phyloP scores from a whole-genome alignment of 2,797 vertebrate genomes.

The Siniperca obscura region DNA sequence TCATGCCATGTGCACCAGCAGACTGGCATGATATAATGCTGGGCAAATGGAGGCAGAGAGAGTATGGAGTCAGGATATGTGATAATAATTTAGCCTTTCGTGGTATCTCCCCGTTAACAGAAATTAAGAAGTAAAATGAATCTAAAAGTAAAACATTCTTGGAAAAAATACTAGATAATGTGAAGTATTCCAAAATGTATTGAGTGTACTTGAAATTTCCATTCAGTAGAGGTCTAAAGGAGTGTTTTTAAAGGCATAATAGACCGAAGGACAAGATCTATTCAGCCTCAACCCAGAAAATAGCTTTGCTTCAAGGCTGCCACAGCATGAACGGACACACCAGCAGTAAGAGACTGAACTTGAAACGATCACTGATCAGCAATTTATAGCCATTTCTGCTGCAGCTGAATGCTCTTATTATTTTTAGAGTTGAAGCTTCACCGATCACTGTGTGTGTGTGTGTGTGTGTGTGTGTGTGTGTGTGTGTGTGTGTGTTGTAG shows the following conservation, averaged over 20 bases:
- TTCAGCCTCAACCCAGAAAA: background rate
- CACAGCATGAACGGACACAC: background rate
- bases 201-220: slow-evolving; percentile 5
- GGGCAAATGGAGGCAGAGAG: slow-evolving; percentile 26
- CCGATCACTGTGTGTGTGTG: background rate
- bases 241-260: slow-evolving; percentile 8
- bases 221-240: background rate
- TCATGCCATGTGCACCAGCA: slow-evolving; percentile 9
- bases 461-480: background rate
- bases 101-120: slow-evolving; percentile 7
- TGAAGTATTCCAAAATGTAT: background rate
- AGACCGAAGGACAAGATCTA: background rate
- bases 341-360: background rate
- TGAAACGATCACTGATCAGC: slow-evolving; percentile 21
- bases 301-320: slow-evolving; percentile 2
- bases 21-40: background rate
- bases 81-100: slow-evolving; percentile 12
- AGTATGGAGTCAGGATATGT: slow-evolving; percentile 7
- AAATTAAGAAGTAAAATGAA: slow-evolving; percentile 3
- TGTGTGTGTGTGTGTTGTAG: background rate
- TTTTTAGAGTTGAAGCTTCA: slow-evolving; percentile 4
- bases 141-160: slow-evolving; percentile 5
- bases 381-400: slow-evolving; percentile 4
- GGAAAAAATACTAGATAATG: background rate
- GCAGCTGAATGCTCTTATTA: slow-evolving; percentile 20